These are phyloP conservation scores for Drosophila burlai DNA, from an alignment of 1,140 invertebrate genomes.

Conservation along the genomic window DNA sequence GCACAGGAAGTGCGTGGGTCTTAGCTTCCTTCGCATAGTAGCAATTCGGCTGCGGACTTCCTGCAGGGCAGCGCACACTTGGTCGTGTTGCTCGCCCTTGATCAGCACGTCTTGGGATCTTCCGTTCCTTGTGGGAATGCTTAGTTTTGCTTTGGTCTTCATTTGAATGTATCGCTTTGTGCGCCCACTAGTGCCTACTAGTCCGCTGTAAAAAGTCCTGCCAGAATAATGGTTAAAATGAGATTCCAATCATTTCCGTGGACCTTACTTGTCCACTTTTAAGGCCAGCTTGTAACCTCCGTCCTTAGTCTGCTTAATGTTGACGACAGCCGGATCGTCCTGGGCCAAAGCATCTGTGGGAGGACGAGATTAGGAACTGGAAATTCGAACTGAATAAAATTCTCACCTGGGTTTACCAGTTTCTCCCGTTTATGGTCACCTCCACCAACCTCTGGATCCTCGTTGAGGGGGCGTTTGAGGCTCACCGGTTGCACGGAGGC, in stretches of 20 bases:
- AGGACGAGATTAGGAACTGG: not conserved
- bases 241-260: too few species aligned
- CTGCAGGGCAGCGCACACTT: slow-evolving; percentile 59
- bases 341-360: not conserved
- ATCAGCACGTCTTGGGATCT: slow-evolving; percentile 63
- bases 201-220: slow-evolving; percentile 86
- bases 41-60: slow-evolving; percentile 55
- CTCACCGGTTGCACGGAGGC: slow-evolving; percentile 56
- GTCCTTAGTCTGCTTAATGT: slow-evolving; percentile 48
- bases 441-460: slow-evolving; percentile 70
- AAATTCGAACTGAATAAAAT: not conserved
- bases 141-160: slow-evolving; percentile 89
- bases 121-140: slow-evolving; percentile 86
- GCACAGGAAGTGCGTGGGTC: slow-evolving; percentile 72
- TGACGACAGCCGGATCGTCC: slow-evolving; percentile 42
- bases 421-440: slow-evolving; percentile 34
- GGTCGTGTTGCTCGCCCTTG: slow-evolving; percentile 56
- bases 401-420: slow-evolving; percentile 39
- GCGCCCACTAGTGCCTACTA: slow-evolving; percentile 89
- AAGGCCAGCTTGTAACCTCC: slow-evolving; percentile 52
- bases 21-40: slow-evolving; percentile 68
- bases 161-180: slow-evolving; percentile 89
- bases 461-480: slow-evolving; percentile 67
- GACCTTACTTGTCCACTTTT: slow-evolving; percentile 47
- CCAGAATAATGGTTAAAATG: not conserved